Base-by-base conservation (phyloP, 2,113 vertebrate species). In the Osmerus eperlanus region DNA sequence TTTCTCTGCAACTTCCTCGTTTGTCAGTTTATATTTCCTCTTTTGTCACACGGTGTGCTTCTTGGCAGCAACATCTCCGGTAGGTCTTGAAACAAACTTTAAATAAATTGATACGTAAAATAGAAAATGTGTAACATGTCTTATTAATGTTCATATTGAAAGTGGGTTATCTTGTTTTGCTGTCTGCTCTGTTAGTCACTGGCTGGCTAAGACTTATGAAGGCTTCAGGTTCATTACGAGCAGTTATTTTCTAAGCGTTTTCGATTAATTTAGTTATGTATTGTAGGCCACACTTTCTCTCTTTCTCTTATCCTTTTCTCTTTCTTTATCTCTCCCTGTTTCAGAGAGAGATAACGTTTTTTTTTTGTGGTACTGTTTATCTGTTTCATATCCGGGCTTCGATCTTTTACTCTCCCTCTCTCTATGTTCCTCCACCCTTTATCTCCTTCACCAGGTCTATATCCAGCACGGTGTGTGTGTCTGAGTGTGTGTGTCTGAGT, bases 1-100 rank as follows among this genome's bases (percentile, higher is more conserved):
- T 70, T 64, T 66, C 70, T 68, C 28, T 72, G 79, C 63, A 53
- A 87, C 88, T 90, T 90, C 89, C 89, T 87, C 23, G 55, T 89
- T 85, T 67, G 23, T 32, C 23, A 16, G 2, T 19, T 13, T 3
- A 65, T 12, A 5, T 86, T 89, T 88, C 88, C 88, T 88, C 87
- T 89, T 90, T 85, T n/a, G 18, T 9, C 0, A 1, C 15, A 67
- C 68, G 65, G 23, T 72, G 60, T 5, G 21, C n/a, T 7, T 74
- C 65, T 25, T 60, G 69, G 51, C 75, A 6, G 1, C 41, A 32
- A 41, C 28, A 58, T 28, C 65, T 70, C 21, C 7, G 19, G 54
- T 6, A 21, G 7, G 2, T 69, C 8, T 78, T 29, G 12, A 47
- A 47, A 47, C 41, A 47, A 47, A 47, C 41, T 47, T 47, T 9